A percentile compares a stretch with the other conserved stretches of the same genome.
Evolutionary conservation across 1,140 invertebrate species (phyloP).

Genomic region (Pseudomyrmex flavicornis): DNA sequence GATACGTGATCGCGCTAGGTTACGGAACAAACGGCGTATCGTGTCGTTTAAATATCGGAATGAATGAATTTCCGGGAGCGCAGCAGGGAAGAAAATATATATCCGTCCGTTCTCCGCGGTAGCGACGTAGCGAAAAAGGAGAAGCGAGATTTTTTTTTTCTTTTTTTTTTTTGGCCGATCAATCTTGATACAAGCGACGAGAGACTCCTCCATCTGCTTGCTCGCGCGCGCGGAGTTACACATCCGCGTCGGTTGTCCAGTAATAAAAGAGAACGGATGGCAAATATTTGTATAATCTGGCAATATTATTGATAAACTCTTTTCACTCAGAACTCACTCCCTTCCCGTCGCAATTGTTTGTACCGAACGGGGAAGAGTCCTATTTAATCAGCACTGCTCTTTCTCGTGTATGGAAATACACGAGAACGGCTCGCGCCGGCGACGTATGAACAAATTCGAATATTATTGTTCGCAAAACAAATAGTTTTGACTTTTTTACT

Average conservation of each 20-base stretch:
- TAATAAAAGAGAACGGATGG: conserved; percentile 60
- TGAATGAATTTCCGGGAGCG: conserved; percentile 57
- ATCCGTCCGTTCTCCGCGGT: neutral
- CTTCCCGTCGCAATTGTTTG: conserved; percentile 39
- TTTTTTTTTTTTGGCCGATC: conserved; percentile 15
- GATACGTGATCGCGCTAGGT: conserved; percentile 65
- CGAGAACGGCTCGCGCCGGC: neutral
- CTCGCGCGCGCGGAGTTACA: neutral
- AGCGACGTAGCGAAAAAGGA: conserved; percentile 34
- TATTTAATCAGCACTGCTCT: conserved; percentile 11
- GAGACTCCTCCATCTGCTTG: conserved; percentile 41
- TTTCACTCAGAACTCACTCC: conserved; percentile 14
- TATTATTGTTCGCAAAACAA: neutral
- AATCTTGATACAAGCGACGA: conserved; percentile 49
- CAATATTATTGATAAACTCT: conserved; percentile 56
- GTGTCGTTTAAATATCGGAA: conserved; percentile 63
- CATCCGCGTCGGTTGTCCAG: conserved; percentile 38
- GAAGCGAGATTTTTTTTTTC: conserved; percentile 27
- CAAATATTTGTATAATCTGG: conserved; percentile 58
- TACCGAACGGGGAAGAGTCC: conserved; percentile 21
- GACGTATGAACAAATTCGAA: neutral
- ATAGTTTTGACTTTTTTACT: neutral
- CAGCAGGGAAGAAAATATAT: conserved; percentile 1
- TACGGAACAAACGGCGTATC: conserved; percentile 56
- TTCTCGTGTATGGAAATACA: too few species aligned